Evolutionary conservation across 2,888 invertebrate genomes (phyloP), one percentile per base, ranked within the genome.

Genomic region (Drosophila dives): DNA sequence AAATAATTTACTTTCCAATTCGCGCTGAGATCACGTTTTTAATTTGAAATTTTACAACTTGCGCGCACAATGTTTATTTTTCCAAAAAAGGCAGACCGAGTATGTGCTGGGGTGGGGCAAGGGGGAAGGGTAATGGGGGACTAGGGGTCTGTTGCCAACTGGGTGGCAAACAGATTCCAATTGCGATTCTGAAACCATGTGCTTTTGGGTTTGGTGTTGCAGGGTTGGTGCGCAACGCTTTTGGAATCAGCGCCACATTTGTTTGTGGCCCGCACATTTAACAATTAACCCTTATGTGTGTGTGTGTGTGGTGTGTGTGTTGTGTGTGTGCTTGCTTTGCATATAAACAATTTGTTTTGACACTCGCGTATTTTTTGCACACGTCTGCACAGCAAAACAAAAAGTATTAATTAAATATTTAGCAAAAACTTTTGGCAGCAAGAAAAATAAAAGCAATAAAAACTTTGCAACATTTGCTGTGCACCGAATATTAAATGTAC

Each of bases 1-100:
- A 88, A 89, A 89, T 87, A 86, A 87, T 80, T 81, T 91, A 87
- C 85, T 91, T 90, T 91, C 86, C 91, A 90, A 91, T 92, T 91
- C 91, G 86, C 91, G 89, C 90, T 77, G 84, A 91, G 91, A 91
- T 91, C 91, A 91, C 91, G 91, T 91, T 91, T 91, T 91, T 92
- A 91, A 91, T 91, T 91, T 91, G 90, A 91, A 92, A 91, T 91
- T 91, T 91, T 91, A 91, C 91, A 90, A 84, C 91, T 86, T 85
- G 87, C 83, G 88, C 86, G 79, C 81, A 85, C 84, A 84, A 84
- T 91, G 91, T 91, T 91, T 91, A 88, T 91, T 90, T 91, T 91
- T 80, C 89, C 72, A 34, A 55, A 15, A 11, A 42, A 15, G 40
- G 17, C 33, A 4, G 10, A 26, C 7, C 10, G 36, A 3, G 23